Evolutionary conservation across 2,888 invertebrate species (phyloP), one percentile per base, ranked within the genome.

Genomic region (Galerucella nymphaeae): DNA sequence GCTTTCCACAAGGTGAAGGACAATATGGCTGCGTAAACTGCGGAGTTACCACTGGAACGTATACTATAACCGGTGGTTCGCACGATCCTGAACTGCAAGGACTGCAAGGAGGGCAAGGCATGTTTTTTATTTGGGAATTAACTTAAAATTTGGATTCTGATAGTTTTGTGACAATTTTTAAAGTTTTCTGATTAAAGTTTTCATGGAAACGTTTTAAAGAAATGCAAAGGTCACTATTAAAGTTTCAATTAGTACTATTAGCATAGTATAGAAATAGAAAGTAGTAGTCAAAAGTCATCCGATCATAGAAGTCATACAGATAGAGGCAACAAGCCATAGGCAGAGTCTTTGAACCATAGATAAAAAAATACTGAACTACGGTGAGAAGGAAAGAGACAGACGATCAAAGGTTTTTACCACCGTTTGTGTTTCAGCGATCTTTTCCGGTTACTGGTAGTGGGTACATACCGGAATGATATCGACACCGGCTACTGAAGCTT

Each of bases 41-140:
- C 5, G 61, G 61, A 6, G 61, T 62, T 13, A 62, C 61, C 30
- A 62, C 61, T 62, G 61, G 61, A 18, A 62, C 61, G 23, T 62
- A 62, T 4, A 62, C 61, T 11, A 62, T 18, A 16, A 62, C 18
- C 5, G 61, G 61, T 5, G 41, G 42, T 10, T 42, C 42, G 16
- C 42, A 62, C 16, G 61, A 42, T 16, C 41, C 18, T 18, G 61
- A 42, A 18, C 61, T 62, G 11, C 61, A 62, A 16, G 61, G 61
- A 16, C 16, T 9, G 16, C 61, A 62, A 42, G 61, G 61, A 13
- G 61, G 61, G 18, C 61, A 62, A 62, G 61, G 61, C 61, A 62
- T 62, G n/a, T 18, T 62, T 41, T 41, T 0, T 11, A 10, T 16
- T 16, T 4, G 10, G 5, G 16, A 41, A 18, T 62, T 62, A 18